Percentiles rank a stretch among this genome's conserved stretches.
phyloP scores from a whole-genome alignment of 2,113 vertebrate genomes.

The Triplophysa tibetana region DNA sequence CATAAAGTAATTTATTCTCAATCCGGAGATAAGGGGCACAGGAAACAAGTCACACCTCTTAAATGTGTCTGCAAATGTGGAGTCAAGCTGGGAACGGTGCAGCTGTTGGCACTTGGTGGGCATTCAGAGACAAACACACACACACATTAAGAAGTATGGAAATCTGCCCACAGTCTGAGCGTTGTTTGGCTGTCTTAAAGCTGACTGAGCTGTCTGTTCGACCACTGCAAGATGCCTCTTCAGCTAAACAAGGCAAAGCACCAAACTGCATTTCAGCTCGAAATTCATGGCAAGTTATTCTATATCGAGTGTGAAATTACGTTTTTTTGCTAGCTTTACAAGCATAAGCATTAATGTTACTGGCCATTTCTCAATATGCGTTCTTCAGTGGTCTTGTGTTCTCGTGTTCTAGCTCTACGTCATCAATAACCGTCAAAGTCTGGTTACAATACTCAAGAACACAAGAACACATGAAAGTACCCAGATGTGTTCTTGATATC shows the following conservation, averaged over 20 bases:
- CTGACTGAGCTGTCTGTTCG: slow-evolving; percentile 38
- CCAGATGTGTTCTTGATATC: no score
- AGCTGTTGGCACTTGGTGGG: slow-evolving; percentile 29
- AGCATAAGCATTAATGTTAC: no score
- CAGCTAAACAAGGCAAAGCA: not conserved
- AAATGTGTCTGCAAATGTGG: slow-evolving; percentile 28
- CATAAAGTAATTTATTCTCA: not conserved
- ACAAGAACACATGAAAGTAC: no score
- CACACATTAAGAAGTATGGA: not conserved
- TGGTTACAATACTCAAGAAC: no score
- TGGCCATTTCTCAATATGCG: no score
- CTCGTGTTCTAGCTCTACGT: no score
- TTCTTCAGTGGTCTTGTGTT: no score
- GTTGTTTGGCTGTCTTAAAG: slow-evolving; percentile 11
- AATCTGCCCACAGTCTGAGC: not conserved
- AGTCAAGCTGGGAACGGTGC: slow-evolving; percentile 18
- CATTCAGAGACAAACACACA: not conserved
- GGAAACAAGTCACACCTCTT: slow-evolving; percentile 29
- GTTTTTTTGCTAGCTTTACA: not conserved
- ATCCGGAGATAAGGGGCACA: slow-evolving; percentile 10
- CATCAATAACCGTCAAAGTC: no score
- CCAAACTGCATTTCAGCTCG: not conserved
- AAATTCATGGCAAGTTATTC: not conserved
- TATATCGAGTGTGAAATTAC: not conserved
- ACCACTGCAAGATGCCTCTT: not conserved